Conservation (phyloP, 92 coral and sea anemone species). For the Epizoanthus ramosus region DNA sequence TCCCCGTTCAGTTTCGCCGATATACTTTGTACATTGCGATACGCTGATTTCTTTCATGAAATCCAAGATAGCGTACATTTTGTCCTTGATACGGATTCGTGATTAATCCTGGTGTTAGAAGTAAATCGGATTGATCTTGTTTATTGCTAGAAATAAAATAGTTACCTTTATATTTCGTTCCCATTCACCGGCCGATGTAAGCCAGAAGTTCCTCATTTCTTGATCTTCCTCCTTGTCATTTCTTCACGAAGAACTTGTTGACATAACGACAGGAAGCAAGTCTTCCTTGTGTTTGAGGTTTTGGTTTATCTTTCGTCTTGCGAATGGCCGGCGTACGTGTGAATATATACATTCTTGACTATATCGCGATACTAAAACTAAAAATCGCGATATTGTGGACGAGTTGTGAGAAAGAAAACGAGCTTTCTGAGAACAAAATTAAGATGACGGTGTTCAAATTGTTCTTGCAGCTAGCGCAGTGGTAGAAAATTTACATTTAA, state of each 20-base stretch:
- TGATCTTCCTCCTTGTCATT: background rate
- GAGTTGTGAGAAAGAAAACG: background rate
- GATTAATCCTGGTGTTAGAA: no score
- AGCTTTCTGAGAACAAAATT: background rate
- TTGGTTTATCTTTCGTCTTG: conserved; percentile 1
- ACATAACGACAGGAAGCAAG: conserved; percentile 17
- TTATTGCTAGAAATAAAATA: background rate
- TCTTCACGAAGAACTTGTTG: conserved; percentile 20
- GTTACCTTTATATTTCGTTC: background rate
- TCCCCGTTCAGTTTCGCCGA: no score
- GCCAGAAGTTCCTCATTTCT: background rate
- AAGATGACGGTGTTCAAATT: background rate
- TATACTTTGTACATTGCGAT: no score
- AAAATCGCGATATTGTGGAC: no score
- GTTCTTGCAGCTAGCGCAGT: background rate
- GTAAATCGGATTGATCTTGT: no score
- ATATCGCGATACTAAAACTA: background rate
- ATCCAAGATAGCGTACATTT: no score
- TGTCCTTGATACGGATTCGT: no score
- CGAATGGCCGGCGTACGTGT: background rate
- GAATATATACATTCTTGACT: conserved; percentile 7
- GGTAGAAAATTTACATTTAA: background rate
- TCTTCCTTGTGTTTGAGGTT: background rate
- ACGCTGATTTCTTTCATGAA: no score
- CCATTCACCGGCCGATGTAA: background rate